Evolutionary conservation across 2,888 invertebrate species (phyloP).

Genomic region (Azorinus chamasolen): DNA sequence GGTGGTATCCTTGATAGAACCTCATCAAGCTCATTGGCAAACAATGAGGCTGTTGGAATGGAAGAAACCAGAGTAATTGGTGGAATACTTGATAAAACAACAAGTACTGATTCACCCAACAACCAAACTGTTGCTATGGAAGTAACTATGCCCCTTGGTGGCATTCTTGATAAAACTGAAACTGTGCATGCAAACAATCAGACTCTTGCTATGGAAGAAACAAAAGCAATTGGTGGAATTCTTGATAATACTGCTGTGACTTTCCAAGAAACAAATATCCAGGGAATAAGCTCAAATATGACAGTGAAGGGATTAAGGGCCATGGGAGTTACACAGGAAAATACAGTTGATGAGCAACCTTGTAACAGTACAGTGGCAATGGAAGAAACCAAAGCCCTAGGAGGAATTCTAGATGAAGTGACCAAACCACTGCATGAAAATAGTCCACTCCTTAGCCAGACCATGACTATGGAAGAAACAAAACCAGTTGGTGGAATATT

Average conservation of each 20-base stretch:
- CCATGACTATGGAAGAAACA: conserved; percentile 20
- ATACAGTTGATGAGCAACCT: neutral
- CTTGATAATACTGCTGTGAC: neutral
- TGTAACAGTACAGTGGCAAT: neutral
- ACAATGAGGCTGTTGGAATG: neutral
- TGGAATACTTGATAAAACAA: neutral
- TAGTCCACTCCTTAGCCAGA: neutral
- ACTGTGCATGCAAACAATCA: neutral
- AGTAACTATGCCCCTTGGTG: neutral
- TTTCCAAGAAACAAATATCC: neutral
- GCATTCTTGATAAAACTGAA: neutral
- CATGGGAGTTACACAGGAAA: conserved; percentile 30
- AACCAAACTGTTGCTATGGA: too few relatives aligned
- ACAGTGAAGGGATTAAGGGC: neutral
- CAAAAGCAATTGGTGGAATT: conserved; percentile 22
- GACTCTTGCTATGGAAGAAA: conserved; percentile 17
- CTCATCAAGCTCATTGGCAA: neutral
- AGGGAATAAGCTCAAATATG: neutral
- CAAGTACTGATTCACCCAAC: neutral
- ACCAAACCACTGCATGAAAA: neutral
- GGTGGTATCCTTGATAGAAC: conserved; percentile 9
- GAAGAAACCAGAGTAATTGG: conserved; percentile 19
- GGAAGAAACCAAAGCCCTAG: conserved; percentile 20
- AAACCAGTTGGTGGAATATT: conserved; percentile 4
- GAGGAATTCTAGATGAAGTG: neutral